Evolutionary conservation across 2,888 invertebrate species (phyloP), one percentile per base, ranked within the genome.

Genomic region (Nomada goodeniana): DNA sequence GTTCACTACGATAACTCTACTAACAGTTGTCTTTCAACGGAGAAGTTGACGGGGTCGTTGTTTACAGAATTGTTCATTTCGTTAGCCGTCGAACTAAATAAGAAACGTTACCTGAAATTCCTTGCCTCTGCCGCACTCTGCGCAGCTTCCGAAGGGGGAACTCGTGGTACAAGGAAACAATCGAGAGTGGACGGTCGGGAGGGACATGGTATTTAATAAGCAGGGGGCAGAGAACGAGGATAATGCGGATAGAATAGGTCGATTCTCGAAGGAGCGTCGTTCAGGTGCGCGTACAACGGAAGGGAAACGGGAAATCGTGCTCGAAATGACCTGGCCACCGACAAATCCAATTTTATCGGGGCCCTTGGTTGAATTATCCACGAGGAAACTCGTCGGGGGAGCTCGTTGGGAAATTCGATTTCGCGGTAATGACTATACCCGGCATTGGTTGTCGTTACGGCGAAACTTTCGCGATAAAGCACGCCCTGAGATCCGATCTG

Each of bases 291-390:
- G 57, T 63, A 23, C 55, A 36, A 76, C 61, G 65, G 82, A 76
- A 80, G 70, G 70, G 76, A 63, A 84, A 82, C 79, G 75, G 86
- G 79, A 86, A 82, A 84, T 86, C 76, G 75, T 84, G 67, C 79
- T 80, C 76, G 65, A 82, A 84, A 86, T 70, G 78, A 86, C 70
- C 77, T 70, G 64, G 50, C 75, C 72, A 67, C 64, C 76, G 72
- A 76, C 79, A 77, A 86, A 86, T 86, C 84, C 84, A 86, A 86
- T 86, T 80, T 86, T 86, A 76, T 77, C 76, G 59, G 57, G 67
- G 82, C 57, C 84, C 82, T 86, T 81, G 82, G 79, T 67, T 67
- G 84, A 86, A 86, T 86, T 86, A 86, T 64, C 79, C 76, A 71
- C 67, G 72, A 79, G 80, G 80, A 82, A 87, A 85, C 80, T 87